Evolutionary conservation across 2,113 vertebrate species (phyloP), one percentile per base, ranked within the genome.

Genomic region (Nibea coibor): DNA sequence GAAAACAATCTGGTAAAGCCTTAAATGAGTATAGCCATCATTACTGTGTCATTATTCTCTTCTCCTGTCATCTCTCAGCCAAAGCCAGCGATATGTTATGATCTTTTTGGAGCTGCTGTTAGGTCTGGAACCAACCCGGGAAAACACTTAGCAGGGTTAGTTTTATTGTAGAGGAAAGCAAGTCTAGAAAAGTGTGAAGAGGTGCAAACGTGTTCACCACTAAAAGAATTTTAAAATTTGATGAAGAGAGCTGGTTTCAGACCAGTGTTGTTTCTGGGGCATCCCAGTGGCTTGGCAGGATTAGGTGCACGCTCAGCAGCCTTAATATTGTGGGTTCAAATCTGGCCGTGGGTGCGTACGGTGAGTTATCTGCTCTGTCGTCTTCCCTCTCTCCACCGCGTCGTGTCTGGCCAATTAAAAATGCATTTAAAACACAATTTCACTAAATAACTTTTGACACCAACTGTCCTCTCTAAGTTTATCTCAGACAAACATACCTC

Each of bases 1-100:
- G 16, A 80, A 75, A 80, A 73, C 67, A 71, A 69, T 54, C 62
- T 75, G 70, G 56, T 24, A 82, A 56, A 57, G n/a, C 62, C 43
- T 72, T 2, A n/a, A 50, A 62, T 39, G 50, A n/a, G 24, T 75
- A 54, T 12, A 59, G 14, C 51, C 53, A 54, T 78, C 72, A 77
- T 67, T 22, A 56, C 70, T 57, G 15, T 63, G 58, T 77, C 19
- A 51, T 71, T 51, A 71, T 26, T 75, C 20, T 82, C 28, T 73
- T 69, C 47, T 22, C 14, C n/a, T 75, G 10, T 26, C 61, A 72
- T 78, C 53, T 66, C 4, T 45, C 10, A 76, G 48, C 4, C 26
- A 59, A 47, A 65, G 22, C 63, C 56, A 39, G 45, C 17, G 75
- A 72, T 57, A 51, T 58, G 35, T 35, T 59, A 59, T 53, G 51